Evolutionary conservation across 2,113 vertebrate genomes (phyloP).

Genomic region (Ceratotherium simum): DNA sequence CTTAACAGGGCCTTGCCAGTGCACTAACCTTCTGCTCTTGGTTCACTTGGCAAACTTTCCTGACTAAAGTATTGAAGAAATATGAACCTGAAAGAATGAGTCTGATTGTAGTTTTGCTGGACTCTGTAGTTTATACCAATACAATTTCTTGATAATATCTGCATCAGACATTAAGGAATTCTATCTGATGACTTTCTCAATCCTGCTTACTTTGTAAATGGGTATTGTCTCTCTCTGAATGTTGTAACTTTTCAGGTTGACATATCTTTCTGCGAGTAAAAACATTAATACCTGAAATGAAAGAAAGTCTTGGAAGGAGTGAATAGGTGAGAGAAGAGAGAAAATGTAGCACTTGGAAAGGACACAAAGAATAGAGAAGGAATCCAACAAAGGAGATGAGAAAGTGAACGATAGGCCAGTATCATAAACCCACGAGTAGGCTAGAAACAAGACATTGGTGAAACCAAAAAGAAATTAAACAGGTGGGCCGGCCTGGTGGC

Average conservation of each 20-base stretch:
- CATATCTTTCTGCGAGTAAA: conserved; percentile 2
- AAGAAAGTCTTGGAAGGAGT: neutral
- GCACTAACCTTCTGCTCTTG: neutral
- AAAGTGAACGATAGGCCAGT: neutral
- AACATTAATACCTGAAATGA: conserved; percentile 7
- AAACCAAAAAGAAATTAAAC: neutral
- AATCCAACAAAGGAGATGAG: neutral
- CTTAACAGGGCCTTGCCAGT: neutral
- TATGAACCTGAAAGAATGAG: neutral
- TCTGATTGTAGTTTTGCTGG: neutral
- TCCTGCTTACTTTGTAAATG: neutral
- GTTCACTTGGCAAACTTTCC: neutral
- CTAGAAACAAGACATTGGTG: neutral
- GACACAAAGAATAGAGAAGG: neutral
- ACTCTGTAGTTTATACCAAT: neutral
- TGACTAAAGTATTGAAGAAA: neutral
- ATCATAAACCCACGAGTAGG: neutral
- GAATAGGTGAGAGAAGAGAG: neutral
- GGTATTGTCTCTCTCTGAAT: neutral
- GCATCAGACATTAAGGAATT: conserved; percentile 27
- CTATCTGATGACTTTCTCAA: neutral
- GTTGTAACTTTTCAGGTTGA: conserved; percentile 32
- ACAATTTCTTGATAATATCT: neutral
- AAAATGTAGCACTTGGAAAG: conserved; percentile 11
- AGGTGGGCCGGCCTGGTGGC: neutral